phyloP scores from a whole-genome alignment of 2,888 invertebrate species.

The Heliconius ethilla region DNA sequence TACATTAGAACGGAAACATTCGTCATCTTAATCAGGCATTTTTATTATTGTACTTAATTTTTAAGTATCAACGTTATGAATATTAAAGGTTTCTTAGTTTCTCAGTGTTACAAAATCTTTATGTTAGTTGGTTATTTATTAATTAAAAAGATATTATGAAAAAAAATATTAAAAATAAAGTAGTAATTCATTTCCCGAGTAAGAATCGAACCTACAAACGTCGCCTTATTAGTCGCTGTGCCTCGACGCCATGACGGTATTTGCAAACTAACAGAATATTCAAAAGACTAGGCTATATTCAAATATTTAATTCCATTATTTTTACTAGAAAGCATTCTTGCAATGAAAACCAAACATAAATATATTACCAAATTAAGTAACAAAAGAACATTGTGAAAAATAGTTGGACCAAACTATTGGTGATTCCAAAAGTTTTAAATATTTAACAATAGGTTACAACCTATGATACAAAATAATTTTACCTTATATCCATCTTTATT shows the following conservation, averaged over 20 bases:
- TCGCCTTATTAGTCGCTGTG: not conserved
- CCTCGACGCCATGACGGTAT: not conserved
- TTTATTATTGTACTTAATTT: not conserved
- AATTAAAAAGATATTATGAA: no score
- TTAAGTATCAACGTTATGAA: not conserved
- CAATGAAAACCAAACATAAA: no score
- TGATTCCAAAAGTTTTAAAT: no score
- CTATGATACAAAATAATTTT: slow-evolving; percentile 8
- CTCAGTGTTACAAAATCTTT: not conserved
- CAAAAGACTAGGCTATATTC: not conserved
- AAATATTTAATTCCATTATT: not conserved
- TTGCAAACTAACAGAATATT: not conserved
- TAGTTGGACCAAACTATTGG: not conserved
- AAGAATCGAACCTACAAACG: not conserved
- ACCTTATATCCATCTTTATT: slow-evolving; percentile 88
- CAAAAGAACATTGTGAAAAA: not conserved
- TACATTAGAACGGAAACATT: slow-evolving; percentile 31
- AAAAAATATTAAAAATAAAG: no score
- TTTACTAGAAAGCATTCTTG: no score
- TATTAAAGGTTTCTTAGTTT: not conserved
- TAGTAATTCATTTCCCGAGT: not conserved
- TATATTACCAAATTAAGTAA: not conserved
- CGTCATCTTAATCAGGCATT: not conserved
- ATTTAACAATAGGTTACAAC: no score
- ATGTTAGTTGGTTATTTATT: not conserved